phyloP scores from a whole-genome alignment of 2,797 vertebrate genomes.

The Eupleurogrammus muticus region DNA sequence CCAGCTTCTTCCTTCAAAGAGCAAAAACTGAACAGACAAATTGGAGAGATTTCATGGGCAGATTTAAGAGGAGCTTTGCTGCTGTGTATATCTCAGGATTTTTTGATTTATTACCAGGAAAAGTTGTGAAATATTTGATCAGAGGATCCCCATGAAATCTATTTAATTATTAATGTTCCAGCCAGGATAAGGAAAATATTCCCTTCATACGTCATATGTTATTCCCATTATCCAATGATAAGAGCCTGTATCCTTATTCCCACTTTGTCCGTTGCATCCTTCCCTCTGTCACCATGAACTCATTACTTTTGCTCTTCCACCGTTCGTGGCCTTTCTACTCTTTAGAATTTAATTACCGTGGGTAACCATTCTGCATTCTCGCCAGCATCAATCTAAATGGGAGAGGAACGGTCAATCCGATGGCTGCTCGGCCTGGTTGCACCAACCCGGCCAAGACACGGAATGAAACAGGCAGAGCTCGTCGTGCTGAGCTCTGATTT shows the following conservation, averaged over 20 bases:
- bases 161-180: background rate
- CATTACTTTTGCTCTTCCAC: constrained; percentile 39
- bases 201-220: constrained; percentile 42
- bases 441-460: constrained; percentile 42
- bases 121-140: background rate
- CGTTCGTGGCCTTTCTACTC: constrained; percentile 61
- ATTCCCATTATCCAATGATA: constrained; percentile 38
- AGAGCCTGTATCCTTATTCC: constrained; percentile 41
- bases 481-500: constrained; percentile 31
- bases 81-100: background rate
- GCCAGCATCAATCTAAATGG: constrained; percentile 68
- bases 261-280: constrained; percentile 30
- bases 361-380: constrained; percentile 56
- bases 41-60: background rate
- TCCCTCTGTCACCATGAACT: constrained; percentile 21
- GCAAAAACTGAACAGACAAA: background rate
- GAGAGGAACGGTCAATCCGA: constrained; percentile 55
- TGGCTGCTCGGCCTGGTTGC: constrained; percentile 15
- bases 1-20: constrained; percentile 11
- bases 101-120: background rate
- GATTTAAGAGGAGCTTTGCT: constrained; percentile 7
- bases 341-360: constrained; percentile 69
- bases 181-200: background rate
- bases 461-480: constrained; percentile 46
- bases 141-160: background rate